Evolutionary conservation across 2,113 vertebrate species (phyloP).

Genomic region (Entosphenus tridentatus): DNA sequence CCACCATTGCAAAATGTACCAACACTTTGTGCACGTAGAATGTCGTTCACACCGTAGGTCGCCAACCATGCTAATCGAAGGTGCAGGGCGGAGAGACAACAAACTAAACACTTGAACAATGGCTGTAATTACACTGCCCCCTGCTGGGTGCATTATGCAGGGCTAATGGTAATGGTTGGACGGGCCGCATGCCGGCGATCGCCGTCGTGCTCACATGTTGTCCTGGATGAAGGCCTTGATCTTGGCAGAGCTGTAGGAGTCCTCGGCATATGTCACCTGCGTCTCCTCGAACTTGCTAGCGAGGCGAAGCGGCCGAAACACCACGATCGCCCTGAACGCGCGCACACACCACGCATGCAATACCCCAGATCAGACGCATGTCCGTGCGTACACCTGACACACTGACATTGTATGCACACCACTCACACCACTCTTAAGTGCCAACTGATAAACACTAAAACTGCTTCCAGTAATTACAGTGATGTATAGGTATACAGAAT

Average conservation of each 20-base stretch:
- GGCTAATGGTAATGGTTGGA: neutral
- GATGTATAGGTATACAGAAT: no score
- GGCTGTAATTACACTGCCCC: neutral
- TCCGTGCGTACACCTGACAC: no score
- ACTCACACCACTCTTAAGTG: no score
- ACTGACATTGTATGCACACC: no score
- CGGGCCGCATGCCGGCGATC: no score
- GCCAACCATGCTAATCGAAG: neutral
- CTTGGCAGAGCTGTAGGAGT: conserved; percentile 44
- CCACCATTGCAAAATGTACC: neutral
- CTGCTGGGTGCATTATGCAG: neutral
- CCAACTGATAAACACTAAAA: no score
- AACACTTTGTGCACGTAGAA: neutral
- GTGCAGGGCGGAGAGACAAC: neutral
- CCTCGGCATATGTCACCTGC: conserved; percentile 34
- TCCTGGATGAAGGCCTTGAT: conserved; percentile 87
- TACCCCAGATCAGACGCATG: no score
- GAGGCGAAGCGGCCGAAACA: conserved; percentile 58
- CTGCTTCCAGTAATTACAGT: no score
- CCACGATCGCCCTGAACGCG: conserved; percentile 34
- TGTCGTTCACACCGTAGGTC: neutral
- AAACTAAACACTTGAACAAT: neutral
- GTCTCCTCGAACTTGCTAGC: conserved; percentile 71
- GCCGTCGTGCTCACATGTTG: conserved; percentile 43
- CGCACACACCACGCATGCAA: no score